Conservation (phyloP, 2,113 vertebrate species). For the Zosterops japonicus region DNA sequence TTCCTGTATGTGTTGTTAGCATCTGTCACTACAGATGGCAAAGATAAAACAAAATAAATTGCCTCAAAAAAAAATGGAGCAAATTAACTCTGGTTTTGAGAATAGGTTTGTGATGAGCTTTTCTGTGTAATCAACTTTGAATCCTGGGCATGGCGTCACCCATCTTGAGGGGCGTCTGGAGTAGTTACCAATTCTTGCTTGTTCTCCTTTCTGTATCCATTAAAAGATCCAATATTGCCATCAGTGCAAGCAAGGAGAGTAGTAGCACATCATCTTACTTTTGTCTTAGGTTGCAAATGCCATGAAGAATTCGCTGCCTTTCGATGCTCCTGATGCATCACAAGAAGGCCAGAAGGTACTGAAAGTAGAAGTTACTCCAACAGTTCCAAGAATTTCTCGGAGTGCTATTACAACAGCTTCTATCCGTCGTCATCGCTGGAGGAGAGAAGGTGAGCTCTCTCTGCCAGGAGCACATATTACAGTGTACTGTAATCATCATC, state of each 20-base stretch:
- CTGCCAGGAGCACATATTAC: not conserved
- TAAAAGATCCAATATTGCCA: not conserved
- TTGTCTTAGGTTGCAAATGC: conserved; percentile 90
- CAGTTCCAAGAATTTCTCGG: conserved; percentile 91
- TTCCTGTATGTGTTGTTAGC: not conserved
- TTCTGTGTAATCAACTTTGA: not conserved
- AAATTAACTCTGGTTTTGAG: not conserved
- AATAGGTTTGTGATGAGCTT: not conserved
- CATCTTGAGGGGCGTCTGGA: not conserved
- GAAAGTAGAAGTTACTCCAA: conserved; percentile 95
- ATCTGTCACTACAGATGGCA: not conserved
- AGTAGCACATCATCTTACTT: conserved; percentile 4
- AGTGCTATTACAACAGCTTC: conserved; percentile 96
- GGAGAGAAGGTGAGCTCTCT: conserved; percentile 86
- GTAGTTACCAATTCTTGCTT: not conserved
- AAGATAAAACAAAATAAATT: not conserved
- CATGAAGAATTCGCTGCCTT: conserved; percentile 95
- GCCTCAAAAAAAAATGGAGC: not conserved
- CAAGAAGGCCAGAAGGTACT: conserved; percentile 91
- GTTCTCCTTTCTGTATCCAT: not conserved
- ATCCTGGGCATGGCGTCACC: not conserved
- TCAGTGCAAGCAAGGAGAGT: not conserved
- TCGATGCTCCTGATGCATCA: conserved; percentile 85
- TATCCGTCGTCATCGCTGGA: conserved; percentile 97
- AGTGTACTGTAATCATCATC: not conserved